Base-by-base conservation (phyloP, 2,888 invertebrate genomes). In the Cenopis cana region DNA sequence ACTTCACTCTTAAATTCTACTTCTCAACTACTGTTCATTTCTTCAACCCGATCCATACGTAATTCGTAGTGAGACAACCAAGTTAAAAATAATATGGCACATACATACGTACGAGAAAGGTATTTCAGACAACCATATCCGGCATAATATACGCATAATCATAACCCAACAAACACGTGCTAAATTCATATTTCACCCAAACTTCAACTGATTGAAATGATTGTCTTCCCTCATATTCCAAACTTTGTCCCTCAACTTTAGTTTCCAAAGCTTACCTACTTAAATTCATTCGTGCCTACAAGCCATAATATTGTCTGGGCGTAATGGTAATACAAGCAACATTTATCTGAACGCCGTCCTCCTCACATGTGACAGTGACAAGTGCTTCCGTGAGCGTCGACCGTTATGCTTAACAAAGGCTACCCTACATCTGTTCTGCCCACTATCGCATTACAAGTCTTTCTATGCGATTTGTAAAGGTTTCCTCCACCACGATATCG, bases 361-460 rank as follows among this genome's bases (percentile, higher is more conserved):
- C 81, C 80, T 76, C 77, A 77, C 80, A 79, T 74, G 78, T 81
- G 89, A 89, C 89, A 89, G 81, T 90, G 91, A 91, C 90, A 89
- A 89, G 91, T 89, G 87, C 82, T 90, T 92, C 92, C 91, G 91
- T 87, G 86, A 89, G 84, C 85, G 86, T 83, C 87, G 82, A 82
- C 85, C 84, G 89, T 87, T 86, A 86, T 83, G 80, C 78, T 78
- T 84, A 84, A 92, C 91, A 92, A 91, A 86, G 82, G 83, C 76
- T 82, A 86, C 87, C 87, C 87, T 82, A 86, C 86, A 85, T 87
- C 87, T 84, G 80, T 78, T 80, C 80, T 79, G 77, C 77, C 76
- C 80, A 87, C 87, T 89, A 90, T 89, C 88, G 82, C 81, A 84
- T 87, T 86, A 85, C 85, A 76, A 83, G 79, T 78, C 82, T 86